Base-by-base conservation (phyloP, 2,888 invertebrate genomes). In the Drosophila incognita region DNA sequence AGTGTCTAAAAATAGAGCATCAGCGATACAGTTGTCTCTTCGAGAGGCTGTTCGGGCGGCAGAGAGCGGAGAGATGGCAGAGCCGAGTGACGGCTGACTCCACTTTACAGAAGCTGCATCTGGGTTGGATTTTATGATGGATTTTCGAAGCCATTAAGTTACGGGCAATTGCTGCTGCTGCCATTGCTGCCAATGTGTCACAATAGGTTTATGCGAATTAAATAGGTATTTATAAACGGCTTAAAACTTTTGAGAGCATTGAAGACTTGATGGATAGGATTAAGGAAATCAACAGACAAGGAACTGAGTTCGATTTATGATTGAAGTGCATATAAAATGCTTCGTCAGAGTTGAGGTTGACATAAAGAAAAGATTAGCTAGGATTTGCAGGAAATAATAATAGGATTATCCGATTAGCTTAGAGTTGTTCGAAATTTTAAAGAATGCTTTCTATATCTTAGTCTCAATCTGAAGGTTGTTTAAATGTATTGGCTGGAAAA, bases 1-100 rank as follows among this genome's bases (percentile, higher is more conserved):
- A 31, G 49, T 56, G 63, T 59, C 80, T 84, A 87, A 71, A 89
- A 82, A 85, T 77, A 85, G 85, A 81, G 81, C 79, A 70, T 31
- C n/a, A 54, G 48, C 49, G 24, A 66, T 49, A 66, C 69, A 69
- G 69, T 61, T 58, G 64, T 58, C 67, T 40, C 57, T 57, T 15
- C 29, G 53, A 62, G 52, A 13, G 33, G 29, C 33, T 27, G 58
- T 29, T 56, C 27, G n/a, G 27, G 27, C 13, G 27, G 48, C 6
- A 24, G 33, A 49, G 33, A n/a, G 24, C 24, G 36, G 31, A 53
- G 27, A 24, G 46, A 5, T 11, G 48, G 15, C 21, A 21, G 38
- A 27, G 40, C 6, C 5, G 24, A 33, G 7, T 31, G 59, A 27
- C 35, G 35, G 35, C 52, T 21, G 61, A 64, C 79, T 78, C 36